Evolutionary conservation across 2,113 vertebrate species (phyloP).

Genomic region (Meriones unguiculatus): DNA sequence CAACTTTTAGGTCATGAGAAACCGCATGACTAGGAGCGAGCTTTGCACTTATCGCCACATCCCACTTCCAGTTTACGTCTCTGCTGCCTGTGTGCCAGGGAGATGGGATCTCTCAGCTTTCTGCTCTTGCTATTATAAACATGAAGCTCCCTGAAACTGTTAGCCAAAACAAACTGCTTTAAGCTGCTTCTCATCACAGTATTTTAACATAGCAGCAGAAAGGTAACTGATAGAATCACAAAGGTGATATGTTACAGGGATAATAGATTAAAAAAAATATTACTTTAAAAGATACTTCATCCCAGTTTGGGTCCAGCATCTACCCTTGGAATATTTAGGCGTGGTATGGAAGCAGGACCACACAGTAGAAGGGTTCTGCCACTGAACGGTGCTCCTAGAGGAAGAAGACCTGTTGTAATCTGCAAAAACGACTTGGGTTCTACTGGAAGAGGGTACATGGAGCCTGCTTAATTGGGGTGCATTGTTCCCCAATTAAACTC

Average conservation of each 20-base stretch:
- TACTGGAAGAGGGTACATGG: not conserved
- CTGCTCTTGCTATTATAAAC: not conserved
- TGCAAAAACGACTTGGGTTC: conserved; percentile 11
- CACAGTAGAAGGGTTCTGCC: not conserved
- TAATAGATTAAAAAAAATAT: not conserved
- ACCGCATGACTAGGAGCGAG: not conserved
- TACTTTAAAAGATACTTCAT: not conserved
- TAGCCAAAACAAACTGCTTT: not conserved
- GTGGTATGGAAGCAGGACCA: not conserved
- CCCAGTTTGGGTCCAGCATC: not conserved
- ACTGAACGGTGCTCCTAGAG: not conserved
- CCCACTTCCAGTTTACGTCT: not conserved
- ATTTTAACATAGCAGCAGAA: not conserved
- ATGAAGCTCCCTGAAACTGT: not conserved
- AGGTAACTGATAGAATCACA: not conserved
- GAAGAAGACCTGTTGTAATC: not conserved
- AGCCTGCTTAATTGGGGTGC: not conserved
- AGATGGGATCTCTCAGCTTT: not conserved
- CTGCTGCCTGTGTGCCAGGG: not conserved
- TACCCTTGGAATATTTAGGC: not conserved
- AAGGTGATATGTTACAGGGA: not conserved
- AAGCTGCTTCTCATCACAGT: not conserved
- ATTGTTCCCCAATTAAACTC: not conserved
- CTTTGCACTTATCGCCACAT: not conserved
- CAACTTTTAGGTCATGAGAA: not conserved